Evolutionary conservation across 2,797 vertebrate genomes (phyloP).

Genomic region (Micropoecilia bifurca): DNA sequence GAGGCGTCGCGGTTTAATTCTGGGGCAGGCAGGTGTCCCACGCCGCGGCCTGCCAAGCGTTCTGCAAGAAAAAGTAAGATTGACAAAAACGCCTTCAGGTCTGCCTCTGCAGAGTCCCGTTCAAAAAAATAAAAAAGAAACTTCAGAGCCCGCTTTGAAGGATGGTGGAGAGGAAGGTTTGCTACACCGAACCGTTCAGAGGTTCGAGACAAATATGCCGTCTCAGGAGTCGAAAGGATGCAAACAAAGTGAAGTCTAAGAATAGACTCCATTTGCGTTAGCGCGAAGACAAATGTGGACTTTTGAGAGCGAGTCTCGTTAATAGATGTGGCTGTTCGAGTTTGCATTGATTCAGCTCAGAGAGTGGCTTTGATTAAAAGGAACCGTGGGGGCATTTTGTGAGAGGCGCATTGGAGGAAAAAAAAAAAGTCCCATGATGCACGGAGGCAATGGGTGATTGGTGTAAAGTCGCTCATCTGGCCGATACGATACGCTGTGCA

Average conservation of each 20-base stretch:
- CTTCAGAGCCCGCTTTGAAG: slow-evolving; percentile 41
- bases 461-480: slow-evolving; percentile 63
- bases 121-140: slow-evolving; percentile 31
- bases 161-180: slow-evolving; percentile 16
- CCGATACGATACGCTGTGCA: slow-evolving; percentile 37
- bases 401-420: slow-evolving; percentile 40
- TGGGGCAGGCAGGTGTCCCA: slow-evolving; percentile 52
- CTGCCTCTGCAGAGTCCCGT: slow-evolving; percentile 53
- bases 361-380: slow-evolving; percentile 61
- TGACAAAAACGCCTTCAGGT: slow-evolving; percentile 63
- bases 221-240: slow-evolving; percentile 23
- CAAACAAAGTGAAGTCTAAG: slow-evolving; percentile 52
- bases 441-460: slow-evolving; percentile 49
- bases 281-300: slow-evolving; percentile 52
- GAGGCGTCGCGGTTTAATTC: slow-evolving; percentile 56
- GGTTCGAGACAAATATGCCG: slow-evolving; percentile 18
- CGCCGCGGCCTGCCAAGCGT: slow-evolving; percentile 51
- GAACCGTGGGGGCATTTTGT: slow-evolving; percentile 40
- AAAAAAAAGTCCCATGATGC: slow-evolving; percentile 46
- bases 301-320: slow-evolving; percentile 32
- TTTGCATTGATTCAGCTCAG: slow-evolving; percentile 66
- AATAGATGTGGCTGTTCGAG: slow-evolving; percentile 51
- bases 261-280: slow-evolving; percentile 46
- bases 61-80: slow-evolving; percentile 53
- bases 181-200: slow-evolving; percentile 19